Conservation (phyloP, 1,140 invertebrate genomes). For the Chironomus tepperi region DNA sequence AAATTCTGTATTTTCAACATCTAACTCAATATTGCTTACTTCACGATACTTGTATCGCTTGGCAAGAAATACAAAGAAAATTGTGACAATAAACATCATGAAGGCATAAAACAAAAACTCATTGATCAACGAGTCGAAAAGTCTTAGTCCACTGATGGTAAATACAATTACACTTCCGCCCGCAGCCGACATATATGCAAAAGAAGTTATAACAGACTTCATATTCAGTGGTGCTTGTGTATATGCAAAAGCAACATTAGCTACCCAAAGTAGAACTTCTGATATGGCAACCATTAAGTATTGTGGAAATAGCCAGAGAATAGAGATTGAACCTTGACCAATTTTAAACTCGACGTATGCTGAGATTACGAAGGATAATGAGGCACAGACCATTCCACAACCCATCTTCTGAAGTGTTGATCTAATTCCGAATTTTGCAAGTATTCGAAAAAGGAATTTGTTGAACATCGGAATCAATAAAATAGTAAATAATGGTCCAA, state of each 20-base stretch:
- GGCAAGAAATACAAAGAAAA: background rate
- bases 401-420: conserved; percentile 55
- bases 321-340: conserved; percentile 47
- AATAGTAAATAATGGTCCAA: conserved; percentile 59
- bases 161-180: conserved; percentile 68
- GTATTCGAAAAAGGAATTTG: conserved; percentile 44
- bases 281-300: conserved; percentile 72
- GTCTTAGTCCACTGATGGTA: conserved; percentile 51
- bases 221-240: conserved; percentile 73
- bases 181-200: conserved; percentile 75
- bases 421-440: conserved; percentile 37
- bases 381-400: conserved; percentile 54
- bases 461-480: conserved; percentile 59
- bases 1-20: background rate
- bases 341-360: conserved; percentile 19
- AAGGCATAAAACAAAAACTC: conserved; percentile 78
- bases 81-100: conserved; percentile 67
- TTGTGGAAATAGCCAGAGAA: conserved; percentile 72
- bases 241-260: conserved; percentile 81
- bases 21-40: background rate
- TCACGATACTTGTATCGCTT: background rate
- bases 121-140: conserved; percentile 31
- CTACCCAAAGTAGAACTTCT: conserved; percentile 76
- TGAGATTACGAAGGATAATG: conserved; percentile 44
- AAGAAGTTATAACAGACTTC: conserved; percentile 79